A percentile compares a stretch with the other conserved stretches of the same genome.
These are phyloP conservation scores for Micrastur ruficollis DNA, from an alignment of 2,797 vertebrate genomes.

Conservation along the genomic window DNA sequence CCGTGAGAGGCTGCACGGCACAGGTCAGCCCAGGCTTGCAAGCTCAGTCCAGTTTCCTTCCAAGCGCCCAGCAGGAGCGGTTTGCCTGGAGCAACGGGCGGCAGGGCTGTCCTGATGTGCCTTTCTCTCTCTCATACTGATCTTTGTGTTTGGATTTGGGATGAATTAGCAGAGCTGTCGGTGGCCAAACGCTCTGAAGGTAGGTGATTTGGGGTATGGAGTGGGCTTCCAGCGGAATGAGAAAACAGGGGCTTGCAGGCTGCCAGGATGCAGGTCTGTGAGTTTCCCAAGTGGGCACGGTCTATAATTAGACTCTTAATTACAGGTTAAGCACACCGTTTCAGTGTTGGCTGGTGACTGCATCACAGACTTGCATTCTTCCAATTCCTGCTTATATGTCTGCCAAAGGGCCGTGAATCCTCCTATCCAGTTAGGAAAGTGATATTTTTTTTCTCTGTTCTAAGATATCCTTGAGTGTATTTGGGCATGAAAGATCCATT, in stretches of 20 bases:
- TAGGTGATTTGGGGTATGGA: not conserved
- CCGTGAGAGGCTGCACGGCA: not conserved
- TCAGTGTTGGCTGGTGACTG: not conserved
- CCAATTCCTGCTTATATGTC: not conserved
- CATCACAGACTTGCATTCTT: not conserved
- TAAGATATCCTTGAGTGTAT: not conserved
- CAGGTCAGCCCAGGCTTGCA: not conserved
- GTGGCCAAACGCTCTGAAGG: not conserved
- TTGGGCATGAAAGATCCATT: not conserved
- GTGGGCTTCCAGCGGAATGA: not conserved
- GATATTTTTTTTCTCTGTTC: not conserved
- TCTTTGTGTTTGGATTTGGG: not conserved
- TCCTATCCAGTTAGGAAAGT: not conserved
- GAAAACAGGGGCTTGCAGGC: not conserved
- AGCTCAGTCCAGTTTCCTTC: not conserved
- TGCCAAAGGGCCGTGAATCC: not conserved
- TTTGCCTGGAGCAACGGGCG: not conserved
- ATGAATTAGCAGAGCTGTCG: not conserved
- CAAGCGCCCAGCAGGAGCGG: accelerated
- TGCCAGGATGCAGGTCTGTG: not conserved
- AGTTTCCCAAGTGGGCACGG: not conserved
- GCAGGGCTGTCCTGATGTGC: not conserved
- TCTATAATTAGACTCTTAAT: not conserved
- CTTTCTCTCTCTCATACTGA: not conserved
- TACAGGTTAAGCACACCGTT: not conserved